Conservation (phyloP, 2,113 vertebrate species). For the Chamaea fasciata region DNA sequence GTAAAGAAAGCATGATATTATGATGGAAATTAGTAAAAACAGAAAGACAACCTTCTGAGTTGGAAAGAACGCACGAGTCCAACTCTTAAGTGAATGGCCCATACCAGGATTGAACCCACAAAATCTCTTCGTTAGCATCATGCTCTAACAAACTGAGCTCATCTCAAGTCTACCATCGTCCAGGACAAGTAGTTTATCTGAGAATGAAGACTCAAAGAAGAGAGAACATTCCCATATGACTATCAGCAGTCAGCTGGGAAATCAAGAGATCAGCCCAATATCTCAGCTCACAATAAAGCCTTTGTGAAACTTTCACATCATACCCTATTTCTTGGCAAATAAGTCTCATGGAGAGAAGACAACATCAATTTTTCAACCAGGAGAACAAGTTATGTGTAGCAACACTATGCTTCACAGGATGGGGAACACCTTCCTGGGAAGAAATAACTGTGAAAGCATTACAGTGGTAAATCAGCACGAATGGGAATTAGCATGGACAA, state of each 20-base stretch:
- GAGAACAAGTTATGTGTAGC: not conserved
- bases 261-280: not conserved
- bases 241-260: not conserved
- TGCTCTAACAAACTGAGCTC: not conserved
- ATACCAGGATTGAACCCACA: fast-evolving
- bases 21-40: not conserved
- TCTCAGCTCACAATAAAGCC: not conserved
- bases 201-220: not conserved
- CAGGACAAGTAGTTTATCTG: not conserved
- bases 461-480: not conserved
- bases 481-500: not conserved
- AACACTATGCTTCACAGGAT: not conserved
- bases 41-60: not conserved
- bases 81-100: not conserved
- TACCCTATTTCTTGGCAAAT: not conserved
- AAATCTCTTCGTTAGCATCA: not conserved
- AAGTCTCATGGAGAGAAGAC: not conserved
- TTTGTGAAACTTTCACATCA: not conserved
- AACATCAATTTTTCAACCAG: not conserved
- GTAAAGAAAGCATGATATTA: not conserved
- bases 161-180: not conserved
- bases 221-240: not conserved
- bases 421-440: not conserved
- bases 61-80: not conserved
- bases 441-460: not conserved